Evolutionary conservation across 1,140 invertebrate genomes (phyloP).

Genomic region (Leptoteleia sp.): DNA sequence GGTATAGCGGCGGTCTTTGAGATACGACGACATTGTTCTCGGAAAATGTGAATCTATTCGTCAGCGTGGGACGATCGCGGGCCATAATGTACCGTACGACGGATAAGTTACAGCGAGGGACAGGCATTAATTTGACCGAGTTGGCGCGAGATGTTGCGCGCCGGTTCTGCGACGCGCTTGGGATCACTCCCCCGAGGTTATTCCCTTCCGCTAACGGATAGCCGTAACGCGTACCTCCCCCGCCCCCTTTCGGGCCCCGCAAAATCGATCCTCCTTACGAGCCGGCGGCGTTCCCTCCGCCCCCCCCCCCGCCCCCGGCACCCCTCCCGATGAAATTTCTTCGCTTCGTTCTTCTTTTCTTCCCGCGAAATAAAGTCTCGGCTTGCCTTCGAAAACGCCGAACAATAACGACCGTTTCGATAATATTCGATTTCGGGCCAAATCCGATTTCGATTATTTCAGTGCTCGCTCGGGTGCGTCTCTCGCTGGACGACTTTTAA

Average conservation of each 20-base stretch:
- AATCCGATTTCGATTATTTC: slow-evolving; percentile 35
- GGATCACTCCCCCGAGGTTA: slow-evolving; percentile 77
- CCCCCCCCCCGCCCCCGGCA: too few species aligned
- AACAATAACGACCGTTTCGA: slow-evolving; percentile 37
- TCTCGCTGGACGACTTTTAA: slow-evolving; percentile 38
- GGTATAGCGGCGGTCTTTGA: slow-evolving; percentile 29
- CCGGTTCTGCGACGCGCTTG: slow-evolving; percentile 51
- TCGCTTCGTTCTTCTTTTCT: slow-evolving; percentile 13
- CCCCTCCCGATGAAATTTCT: slow-evolving; percentile 28
- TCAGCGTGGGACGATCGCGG: slow-evolving; percentile 72
- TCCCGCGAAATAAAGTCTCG: slow-evolving; percentile 31
- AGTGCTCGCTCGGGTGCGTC: slow-evolving; percentile 3
- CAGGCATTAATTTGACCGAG: slow-evolving; percentile 78
- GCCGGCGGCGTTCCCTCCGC: slow-evolving; percentile 3
- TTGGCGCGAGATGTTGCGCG: slow-evolving; percentile 69
- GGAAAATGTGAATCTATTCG: slow-evolving; percentile 73
- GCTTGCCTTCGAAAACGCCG: slow-evolving; percentile 2
- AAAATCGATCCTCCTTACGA: slow-evolving; percentile 76
- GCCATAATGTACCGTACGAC: slow-evolving; percentile 72
- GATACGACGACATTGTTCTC: slow-evolving; percentile 64
- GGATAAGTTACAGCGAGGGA: slow-evolving; percentile 77
- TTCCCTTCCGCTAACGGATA: slow-evolving; percentile 77
- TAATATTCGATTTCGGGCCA: slow-evolving; percentile 17
- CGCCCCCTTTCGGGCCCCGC: slow-evolving; percentile 24
- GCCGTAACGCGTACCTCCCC: slow-evolving; percentile 65